Base-by-base conservation (phyloP, 1,140 invertebrate genomes). In the Polypedilum pembai region DNA sequence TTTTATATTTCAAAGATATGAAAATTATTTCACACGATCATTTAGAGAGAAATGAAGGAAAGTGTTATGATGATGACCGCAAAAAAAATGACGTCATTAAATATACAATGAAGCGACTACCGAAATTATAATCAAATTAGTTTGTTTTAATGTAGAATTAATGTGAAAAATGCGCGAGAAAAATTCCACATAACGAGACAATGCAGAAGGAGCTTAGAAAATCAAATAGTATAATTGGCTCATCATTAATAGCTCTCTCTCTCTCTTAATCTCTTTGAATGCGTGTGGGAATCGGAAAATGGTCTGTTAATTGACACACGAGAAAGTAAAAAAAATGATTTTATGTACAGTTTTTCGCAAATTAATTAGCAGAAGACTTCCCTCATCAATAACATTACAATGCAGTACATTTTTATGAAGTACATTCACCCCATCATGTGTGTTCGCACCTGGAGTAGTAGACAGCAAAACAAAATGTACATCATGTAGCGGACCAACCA, bases 91-190 rank as follows among this genome's bases (percentile, higher is more conserved):
- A 56, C 45, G 45, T 56, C 45, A 56, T 56, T 56, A 56, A 45
- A n/a, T n/a, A n/a, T n/a, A n/a, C n/a, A n/a, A n/a, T n/a, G n/a
- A n/a, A 56, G 65, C 15, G 18, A 18, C 65, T 20, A 56, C 65
- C 15, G 65, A 69, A 69, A 69, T 69, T 69, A 69, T 69, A 69
- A 69, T 69, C 65, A 69, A 69, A 69, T 69, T 69, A 69, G 65
- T 69, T 56, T 69, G 65, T 69, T 69, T 18, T 69, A 69, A 69
- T 69, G 65, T 69, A 21, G 18, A 69, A 69, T 69, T 69, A 69
- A 69, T 69, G 65, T 21, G 65, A 69, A 21, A 69, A 69, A 69
- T 69, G 65, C 65, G 17, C 65, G 65, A 69, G 65, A 69, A 56
- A 56, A 56, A 56, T 56, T n/a, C n/a, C 65, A 10, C 17, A 69